These are phyloP conservation scores for Phycodurus eques DNA, from an alignment of 2,113 vertebrate genomes.

Conservation along the genomic window DNA sequence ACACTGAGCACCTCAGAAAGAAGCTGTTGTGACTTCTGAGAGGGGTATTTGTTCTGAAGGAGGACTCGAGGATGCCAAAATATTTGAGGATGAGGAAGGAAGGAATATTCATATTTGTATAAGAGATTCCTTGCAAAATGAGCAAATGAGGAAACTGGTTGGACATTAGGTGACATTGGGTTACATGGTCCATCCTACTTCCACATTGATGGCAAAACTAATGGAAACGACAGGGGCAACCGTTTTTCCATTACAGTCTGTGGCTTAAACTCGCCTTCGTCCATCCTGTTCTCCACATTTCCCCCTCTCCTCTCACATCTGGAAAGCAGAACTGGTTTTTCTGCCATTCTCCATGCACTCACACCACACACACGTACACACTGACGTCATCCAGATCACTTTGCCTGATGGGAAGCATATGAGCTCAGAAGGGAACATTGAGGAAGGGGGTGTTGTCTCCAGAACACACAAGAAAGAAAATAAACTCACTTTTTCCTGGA, in stretches of 20 bases:
- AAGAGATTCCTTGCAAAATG: constrained; percentile 24
- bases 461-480: constrained; percentile 46
- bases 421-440: constrained; percentile 56
- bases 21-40: constrained; percentile 19
- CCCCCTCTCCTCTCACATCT: constrained; percentile 74
- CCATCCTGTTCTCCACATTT: constrained; percentile 43
- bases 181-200: background rate
- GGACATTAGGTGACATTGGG: background rate
- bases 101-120: constrained; percentile 21
- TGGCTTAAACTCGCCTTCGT: constrained; percentile 29
- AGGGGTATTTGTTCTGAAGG: constrained; percentile 19
- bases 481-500: constrained; percentile 53
- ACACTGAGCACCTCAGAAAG: constrained; percentile 16
- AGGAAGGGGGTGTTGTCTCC: constrained; percentile 53
- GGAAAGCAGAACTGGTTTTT: constrained; percentile 72
- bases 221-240: constrained; percentile 9
- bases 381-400: constrained; percentile 57
- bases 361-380: constrained; percentile 20
- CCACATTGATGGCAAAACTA: constrained; percentile 2
- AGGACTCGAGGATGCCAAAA: constrained; percentile 13
- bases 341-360: constrained; percentile 50
- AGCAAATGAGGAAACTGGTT: constrained; percentile 44
- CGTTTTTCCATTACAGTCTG: constrained; percentile 5
- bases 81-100: constrained; percentile 34
- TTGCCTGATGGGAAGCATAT: constrained; percentile 70